Evolutionary conservation across 2,113 vertebrate species (phyloP), one percentile per base, ranked within the genome.

Genomic region (Shinisaurus crocodilurus): DNA sequence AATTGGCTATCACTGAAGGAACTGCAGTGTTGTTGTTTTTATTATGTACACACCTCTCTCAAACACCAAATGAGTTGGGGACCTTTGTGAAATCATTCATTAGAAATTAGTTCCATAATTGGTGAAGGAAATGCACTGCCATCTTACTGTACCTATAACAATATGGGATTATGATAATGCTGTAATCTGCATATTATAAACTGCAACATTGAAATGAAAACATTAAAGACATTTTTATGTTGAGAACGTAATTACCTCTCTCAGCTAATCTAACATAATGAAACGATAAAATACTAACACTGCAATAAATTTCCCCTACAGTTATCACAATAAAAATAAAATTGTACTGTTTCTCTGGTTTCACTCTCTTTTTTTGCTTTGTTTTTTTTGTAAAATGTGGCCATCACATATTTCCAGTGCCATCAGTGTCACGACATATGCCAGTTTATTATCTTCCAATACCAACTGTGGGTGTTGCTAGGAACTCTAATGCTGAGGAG

Each of bases 241-340:
- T 91, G 89, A 94, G 96, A 96, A 95, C 93, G 43, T 96, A 97
- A 96, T 97, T 97, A 95, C 95, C 92, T 97, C 93, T 94, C 86
- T 96, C 92, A 92, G 95, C 92, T 97, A 92, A 93, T 88, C 94
- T 96, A 95, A 92, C 91, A 88, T 95, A 81, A 96, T 95, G 95
- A 96, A 97, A 96, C 95, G 84, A 92, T 96, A 93, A 96, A 96
- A 92, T 89, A 92, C 92, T 90, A 94, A 92, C 79, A 76, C 87
- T 89, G 82, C 94, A 89, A 94, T 97, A 93, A 97, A 97, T 97
- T 96, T 93, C 92, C 86, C 91, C 79, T 86, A 2, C 94, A 5
- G 91, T 97, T 97, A 96, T 96, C 94, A 97, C 95, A 97, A 92
- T 96, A 93, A 94, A 96, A 97, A 97, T 97, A 95, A 97, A 97